Percentiles rank a stretch among this genome's conserved stretches.
Conservation (phyloP, 2,888 invertebrate genomes). For the Crematogaster levior region DNA sequence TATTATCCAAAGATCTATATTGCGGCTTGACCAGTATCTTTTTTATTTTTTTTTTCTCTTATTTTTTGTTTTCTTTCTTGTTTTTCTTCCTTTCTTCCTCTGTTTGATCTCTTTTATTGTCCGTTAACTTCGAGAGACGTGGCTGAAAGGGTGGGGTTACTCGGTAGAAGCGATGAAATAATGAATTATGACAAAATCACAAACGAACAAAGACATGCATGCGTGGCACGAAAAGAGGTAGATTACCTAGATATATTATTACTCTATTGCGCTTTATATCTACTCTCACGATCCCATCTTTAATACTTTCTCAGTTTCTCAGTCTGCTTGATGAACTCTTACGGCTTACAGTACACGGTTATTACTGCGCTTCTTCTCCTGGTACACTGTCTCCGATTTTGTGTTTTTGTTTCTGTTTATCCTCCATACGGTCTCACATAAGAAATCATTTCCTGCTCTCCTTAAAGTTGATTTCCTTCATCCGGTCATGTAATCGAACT, state of each 20-base stretch:
- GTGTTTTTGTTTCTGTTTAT: slow-evolving; percentile 45
- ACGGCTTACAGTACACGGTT: slow-evolving; percentile 68
- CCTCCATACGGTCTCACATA: slow-evolving; percentile 14
- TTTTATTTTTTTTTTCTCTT: slow-evolving; percentile 19
- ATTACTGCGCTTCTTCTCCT: slow-evolving; percentile 60
- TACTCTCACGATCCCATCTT: slow-evolving; percentile 63
- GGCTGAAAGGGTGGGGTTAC: slow-evolving; percentile 66
- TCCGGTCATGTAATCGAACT: slow-evolving; percentile 17
- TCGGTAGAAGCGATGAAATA: slow-evolving; percentile 55
- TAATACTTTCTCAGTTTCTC: slow-evolving; percentile 58
- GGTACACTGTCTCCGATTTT: slow-evolving; percentile 52
- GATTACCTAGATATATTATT: slow-evolving; percentile 75
- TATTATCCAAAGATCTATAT: slow-evolving; percentile 48
- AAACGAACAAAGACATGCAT: slow-evolving; percentile 73
- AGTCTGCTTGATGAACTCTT: slow-evolving; percentile 61
- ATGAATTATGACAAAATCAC: slow-evolving; percentile 53
- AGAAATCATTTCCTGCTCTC: slow-evolving; percentile 12
- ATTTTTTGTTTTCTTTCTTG: slow-evolving; percentile 7
- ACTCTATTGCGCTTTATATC: slow-evolving; percentile 72
- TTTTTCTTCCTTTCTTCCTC: slow-evolving; percentile 35
- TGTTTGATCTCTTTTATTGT: slow-evolving; percentile 52
- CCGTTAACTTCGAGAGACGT: slow-evolving; percentile 49
- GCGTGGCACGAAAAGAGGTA: slow-evolving; percentile 81
- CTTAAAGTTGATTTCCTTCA: slow-evolving; percentile 17
- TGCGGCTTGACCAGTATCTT: slow-evolving; percentile 45